phyloP scores from a whole-genome alignment of 2,888 invertebrate genomes.

The Sepiola atlantica region DNA sequence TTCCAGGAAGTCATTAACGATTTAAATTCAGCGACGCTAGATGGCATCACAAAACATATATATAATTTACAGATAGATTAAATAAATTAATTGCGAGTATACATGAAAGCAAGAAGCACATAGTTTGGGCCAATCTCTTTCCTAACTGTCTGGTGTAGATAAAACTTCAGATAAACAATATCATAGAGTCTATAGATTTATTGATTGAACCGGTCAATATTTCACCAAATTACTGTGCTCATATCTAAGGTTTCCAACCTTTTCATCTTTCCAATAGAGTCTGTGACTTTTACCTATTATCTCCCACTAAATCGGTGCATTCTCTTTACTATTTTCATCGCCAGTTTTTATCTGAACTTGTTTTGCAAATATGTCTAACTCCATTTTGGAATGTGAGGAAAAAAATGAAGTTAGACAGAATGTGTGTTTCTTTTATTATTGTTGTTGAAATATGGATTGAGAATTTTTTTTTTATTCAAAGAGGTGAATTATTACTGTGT shows the following conservation, averaged over 20 bases:
- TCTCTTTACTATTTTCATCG: neutral
- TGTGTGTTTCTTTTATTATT: too few species aligned
- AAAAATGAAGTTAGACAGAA: neutral
- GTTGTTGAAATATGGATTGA: too few species aligned
- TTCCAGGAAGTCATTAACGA: too few species aligned
- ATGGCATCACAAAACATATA: too few species aligned
- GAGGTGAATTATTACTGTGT: too few species aligned
- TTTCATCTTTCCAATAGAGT: neutral
- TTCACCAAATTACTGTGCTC: neutral
- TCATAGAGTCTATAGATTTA: neutral
- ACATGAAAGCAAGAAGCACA: neutral
- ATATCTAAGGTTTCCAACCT: neutral
- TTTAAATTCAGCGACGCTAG: too few species aligned
- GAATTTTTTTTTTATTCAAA: too few species aligned
- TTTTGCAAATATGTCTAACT: neutral
- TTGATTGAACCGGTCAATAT: neutral
- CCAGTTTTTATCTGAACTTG: neutral
- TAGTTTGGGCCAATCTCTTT: neutral
- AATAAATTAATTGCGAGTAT: neutral
- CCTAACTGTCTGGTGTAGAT: neutral
- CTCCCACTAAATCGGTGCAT: neutral
- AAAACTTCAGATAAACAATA: neutral
- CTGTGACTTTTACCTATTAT: neutral
- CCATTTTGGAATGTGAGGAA: neutral
- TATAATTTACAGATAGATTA: neutral